These are phyloP conservation scores for Tapera naevia DNA, from an alignment of 2,797 vertebrate genomes.

Conservation along the genomic window DNA sequence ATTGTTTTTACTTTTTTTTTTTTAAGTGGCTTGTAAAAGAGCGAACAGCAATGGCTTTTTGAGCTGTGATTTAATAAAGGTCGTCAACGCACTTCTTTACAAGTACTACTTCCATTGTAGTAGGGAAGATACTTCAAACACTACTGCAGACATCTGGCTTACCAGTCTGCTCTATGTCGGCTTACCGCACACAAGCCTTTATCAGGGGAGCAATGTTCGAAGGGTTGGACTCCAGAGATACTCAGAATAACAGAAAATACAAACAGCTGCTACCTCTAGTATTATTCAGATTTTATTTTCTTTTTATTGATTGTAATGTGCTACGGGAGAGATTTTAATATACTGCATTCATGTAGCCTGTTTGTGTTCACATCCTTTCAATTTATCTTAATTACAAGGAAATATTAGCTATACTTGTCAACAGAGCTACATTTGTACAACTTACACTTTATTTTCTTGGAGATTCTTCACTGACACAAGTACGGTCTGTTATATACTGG, in stretches of 20 bases:
- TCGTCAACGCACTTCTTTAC: conserved; percentile 57
- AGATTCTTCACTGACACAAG: conserved; percentile 15
- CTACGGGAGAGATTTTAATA: conserved; percentile 55
- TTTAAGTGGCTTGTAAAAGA: conserved; percentile 59
- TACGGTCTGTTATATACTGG: conserved; percentile 36
- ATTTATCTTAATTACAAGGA: conserved; percentile 51
- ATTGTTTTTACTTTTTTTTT: neutral
- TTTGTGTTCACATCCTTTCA: conserved; percentile 73
- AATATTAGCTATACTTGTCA: conserved; percentile 70
- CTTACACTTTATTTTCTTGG: conserved; percentile 29
- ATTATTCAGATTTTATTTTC: conserved; percentile 85
- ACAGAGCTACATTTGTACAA: conserved; percentile 65
- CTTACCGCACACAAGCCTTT: conserved; percentile 62
- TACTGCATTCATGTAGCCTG: conserved; percentile 72
- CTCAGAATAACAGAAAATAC: conserved; percentile 77
- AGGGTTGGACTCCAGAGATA: conserved; percentile 75
- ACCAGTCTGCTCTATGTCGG: conserved; percentile 47
- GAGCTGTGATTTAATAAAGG: conserved; percentile 58
- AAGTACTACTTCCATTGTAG: conserved; percentile 44
- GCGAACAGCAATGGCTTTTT: conserved; percentile 50
- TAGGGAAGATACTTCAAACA: conserved; percentile 55
- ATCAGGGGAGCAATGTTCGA: conserved; percentile 75
- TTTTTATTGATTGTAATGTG: conserved; percentile 76
- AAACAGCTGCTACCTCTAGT: conserved; percentile 99
- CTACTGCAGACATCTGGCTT: conserved; percentile 48